These are phyloP conservation scores for Cataglyphis rosenhaueri DNA, from an alignment of 2,888 invertebrate genomes.

Conservation along the genomic window DNA sequence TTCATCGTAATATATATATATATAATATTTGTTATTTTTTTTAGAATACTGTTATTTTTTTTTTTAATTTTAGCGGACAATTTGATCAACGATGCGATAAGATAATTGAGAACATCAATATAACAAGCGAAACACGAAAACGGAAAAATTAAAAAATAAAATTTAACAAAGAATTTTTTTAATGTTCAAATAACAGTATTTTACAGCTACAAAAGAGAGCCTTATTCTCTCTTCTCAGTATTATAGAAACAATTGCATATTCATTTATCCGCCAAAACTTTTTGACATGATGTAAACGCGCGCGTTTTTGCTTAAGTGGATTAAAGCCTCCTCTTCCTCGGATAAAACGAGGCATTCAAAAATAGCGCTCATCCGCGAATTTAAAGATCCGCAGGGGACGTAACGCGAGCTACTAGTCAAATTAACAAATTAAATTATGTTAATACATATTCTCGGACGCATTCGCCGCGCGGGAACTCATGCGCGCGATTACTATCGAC, in stretches of 20 bases:
- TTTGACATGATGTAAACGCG: neutral
- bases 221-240: neutral
- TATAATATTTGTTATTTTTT: slow-evolving; percentile 12
- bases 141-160: slow-evolving; percentile 3
- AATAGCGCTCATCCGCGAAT: slow-evolving; percentile 27
- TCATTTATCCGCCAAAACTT: slow-evolving; percentile 1
- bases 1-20: slow-evolving; percentile 38
- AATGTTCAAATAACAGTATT: neutral
- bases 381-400: slow-evolving; percentile 23
- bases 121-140: neutral
- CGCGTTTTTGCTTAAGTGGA: neutral
- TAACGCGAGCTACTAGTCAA: neutral
- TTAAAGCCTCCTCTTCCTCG: slow-evolving; percentile 19
- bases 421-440: slow-evolving; percentile 50
- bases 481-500: slow-evolving; percentile 1
- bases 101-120: slow-evolving; percentile 34
- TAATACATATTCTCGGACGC: slow-evolving; percentile 28
- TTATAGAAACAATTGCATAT: neutral
- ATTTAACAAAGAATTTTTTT: neutral
- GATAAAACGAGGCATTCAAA: slow-evolving; percentile 25
- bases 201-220: neutral
- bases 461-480: neutral
- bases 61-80: slow-evolving; percentile 25
- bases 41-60: neutral
- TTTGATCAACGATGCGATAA: slow-evolving; percentile 26